phyloP scores from a whole-genome alignment of 23 tunicate species.

The Trididemnum miniatum region DNA sequence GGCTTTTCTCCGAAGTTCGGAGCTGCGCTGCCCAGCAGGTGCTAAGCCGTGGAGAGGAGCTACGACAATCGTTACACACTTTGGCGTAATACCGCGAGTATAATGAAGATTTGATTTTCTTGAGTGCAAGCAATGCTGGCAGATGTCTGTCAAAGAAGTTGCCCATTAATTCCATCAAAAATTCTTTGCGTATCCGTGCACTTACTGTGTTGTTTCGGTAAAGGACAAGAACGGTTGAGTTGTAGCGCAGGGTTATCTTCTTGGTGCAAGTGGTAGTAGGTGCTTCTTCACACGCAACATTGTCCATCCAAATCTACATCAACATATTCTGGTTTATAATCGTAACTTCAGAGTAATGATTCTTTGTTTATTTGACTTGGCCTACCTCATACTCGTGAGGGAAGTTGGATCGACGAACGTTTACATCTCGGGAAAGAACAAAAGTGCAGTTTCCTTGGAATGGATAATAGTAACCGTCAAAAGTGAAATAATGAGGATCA shows the following conservation, averaged over 20 bases:
- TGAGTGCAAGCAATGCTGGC: too few relatives aligned
- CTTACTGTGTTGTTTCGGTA: conserved; percentile 82
- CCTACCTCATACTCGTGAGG: conserved; percentile 87
- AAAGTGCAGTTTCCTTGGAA: conserved; percentile 99
- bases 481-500: conserved; percentile 95
- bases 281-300: conserved; percentile 77
- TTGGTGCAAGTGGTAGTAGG: conserved; percentile 91
- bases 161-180: too few relatives aligned
- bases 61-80: too few relatives aligned
- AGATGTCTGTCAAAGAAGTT: too few relatives aligned
- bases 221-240: conserved; percentile 42
- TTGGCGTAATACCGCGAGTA: too few relatives aligned
- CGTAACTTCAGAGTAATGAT: neutral
- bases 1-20: too few relatives aligned
- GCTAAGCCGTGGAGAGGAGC: too few relatives aligned
- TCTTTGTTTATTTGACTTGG: neutral
- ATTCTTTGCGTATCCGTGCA: neutral
- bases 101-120: too few relatives aligned
- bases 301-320: conserved; percentile 86
- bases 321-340: neutral
- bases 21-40: too few relatives aligned
- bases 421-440: conserved; percentile 80
- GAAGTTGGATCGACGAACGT: conserved; percentile 50
- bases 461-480: conserved; percentile 94
- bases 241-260: conserved; percentile 71